A percentile compares a stretch with the other conserved stretches of the same genome.
phyloP scores from a whole-genome alignment of 1,140 invertebrate species.

The Cryptotermes secundus region DNA sequence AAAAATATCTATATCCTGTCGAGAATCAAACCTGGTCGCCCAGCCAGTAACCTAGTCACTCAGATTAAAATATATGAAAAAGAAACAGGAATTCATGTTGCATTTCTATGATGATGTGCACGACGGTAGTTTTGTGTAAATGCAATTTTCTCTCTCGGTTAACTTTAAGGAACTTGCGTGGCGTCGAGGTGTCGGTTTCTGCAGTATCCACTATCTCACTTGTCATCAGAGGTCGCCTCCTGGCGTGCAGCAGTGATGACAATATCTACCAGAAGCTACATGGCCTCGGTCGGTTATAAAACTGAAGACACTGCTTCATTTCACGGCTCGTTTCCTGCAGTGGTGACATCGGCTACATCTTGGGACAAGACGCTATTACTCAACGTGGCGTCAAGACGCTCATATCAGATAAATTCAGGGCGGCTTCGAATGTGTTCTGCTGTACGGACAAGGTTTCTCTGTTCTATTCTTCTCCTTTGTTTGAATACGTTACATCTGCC shows the following conservation, averaged over 20 bases:
- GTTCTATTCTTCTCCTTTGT: too few species aligned
- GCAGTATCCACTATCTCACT: neutral
- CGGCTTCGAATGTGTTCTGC: neutral
- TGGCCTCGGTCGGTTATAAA: neutral
- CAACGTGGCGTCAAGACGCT: neutral
- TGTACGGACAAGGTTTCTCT: too few species aligned
- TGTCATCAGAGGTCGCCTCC: conserved; percentile 2
- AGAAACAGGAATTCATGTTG: too few species aligned
- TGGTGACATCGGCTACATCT: neutral
- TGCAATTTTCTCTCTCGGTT: neutral
- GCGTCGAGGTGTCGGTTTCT: too few species aligned
- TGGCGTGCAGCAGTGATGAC: neutral
- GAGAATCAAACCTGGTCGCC: too few species aligned
- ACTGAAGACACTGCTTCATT: neutral
- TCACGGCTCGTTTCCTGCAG: neutral
- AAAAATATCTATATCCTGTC: too few species aligned
- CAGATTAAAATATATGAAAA: too few species aligned
- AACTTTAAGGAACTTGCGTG: neutral
- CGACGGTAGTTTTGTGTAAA: neutral
- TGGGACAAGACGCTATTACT: conserved; percentile 10
- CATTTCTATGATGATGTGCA: too few species aligned
- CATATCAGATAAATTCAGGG: neutral
- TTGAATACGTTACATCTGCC: too few species aligned
- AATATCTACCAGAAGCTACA: neutral
- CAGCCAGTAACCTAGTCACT: too few species aligned